Base-by-base conservation (phyloP, 1,140 invertebrate genomes). In the Drosophila pallidifrons region DNA sequence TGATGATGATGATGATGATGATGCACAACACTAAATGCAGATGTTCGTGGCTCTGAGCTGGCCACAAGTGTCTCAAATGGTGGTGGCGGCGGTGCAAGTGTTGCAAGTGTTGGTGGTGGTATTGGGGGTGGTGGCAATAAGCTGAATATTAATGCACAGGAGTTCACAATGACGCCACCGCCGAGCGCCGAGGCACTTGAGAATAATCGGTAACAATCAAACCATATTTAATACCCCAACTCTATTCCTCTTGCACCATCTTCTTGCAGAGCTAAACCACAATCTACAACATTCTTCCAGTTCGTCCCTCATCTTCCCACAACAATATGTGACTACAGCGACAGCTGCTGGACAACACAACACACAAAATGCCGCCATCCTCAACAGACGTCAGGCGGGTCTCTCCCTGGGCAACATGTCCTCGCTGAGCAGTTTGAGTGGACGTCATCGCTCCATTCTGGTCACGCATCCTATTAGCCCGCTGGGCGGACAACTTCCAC, bases 61-160 rank as follows among this genome's bases (percentile, higher is more conserved):
- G 58, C 54, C 6, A 13, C 20, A 32, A 38, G 35, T 8, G 55
- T 4, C 13, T 35, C 11, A 10, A 38, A 38, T 68, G 63, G 59
- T 64, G 78, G 81, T 92, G 30, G 60, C 54, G 69, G 67, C 80
- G 58, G 45, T 71, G 77, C 20, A 25, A 25, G 66, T 46, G 55
- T 76, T 89, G 75, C 20, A 25, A 25, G 76, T 67, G 82, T 85
- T 91, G 15, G 58, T 68, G 15, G 65, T 87, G 82, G 61, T 68
- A 75, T 8, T 68, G 67, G 20, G 57, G 67, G 46, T 46, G 59
- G 58, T 38, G 82, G 59, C 70, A 94, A 94, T 86, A 95, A 96
- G 93, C 93, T 97, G 79, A 97, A 97, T 92, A 96, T 97, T 59
- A 96, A 97, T 93, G 96, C 96, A 47, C 96, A 96, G 93, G 96